Evolutionary conservation across 2,888 invertebrate species (phyloP).

Genomic region (Drosophila gaucha): DNA sequence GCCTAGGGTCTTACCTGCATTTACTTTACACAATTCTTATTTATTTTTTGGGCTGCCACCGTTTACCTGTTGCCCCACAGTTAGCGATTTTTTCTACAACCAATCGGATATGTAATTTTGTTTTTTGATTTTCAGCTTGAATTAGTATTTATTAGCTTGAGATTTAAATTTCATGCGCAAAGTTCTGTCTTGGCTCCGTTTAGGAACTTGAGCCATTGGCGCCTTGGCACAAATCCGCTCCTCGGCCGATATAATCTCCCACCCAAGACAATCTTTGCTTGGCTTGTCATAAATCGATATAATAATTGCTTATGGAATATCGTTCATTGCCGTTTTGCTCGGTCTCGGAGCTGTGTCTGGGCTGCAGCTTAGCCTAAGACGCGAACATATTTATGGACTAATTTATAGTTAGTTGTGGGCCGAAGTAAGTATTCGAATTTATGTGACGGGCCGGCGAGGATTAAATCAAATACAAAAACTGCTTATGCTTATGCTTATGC

Average conservation of each 20-base stretch:
- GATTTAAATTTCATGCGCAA: constrained; percentile 37
- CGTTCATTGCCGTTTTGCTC: constrained; percentile 54
- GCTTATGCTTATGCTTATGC: constrained; percentile 5
- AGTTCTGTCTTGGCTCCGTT: constrained; percentile 17
- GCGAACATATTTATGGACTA: constrained; percentile 47
- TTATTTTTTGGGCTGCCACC: constrained; percentile 20
- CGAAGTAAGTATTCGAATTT: constrained; percentile 54
- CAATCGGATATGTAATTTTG: constrained; percentile 61
- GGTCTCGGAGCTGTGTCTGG: constrained; percentile 25
- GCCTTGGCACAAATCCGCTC: constrained; percentile 48
- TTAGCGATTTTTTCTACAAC: constrained; percentile 23
- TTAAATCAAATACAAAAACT: constrained; percentile 48
- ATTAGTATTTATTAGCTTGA: constrained; percentile 59
- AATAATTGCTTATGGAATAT: constrained; percentile 74
- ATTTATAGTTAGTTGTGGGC: constrained; percentile 49
- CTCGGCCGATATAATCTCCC: constrained; percentile 30
- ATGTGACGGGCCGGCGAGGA: constrained; percentile 60
- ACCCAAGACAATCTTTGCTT: constrained; percentile 30
- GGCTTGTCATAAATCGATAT: constrained; percentile 57
- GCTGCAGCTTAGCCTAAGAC: constrained; percentile 28
- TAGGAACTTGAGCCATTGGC: constrained; percentile 42
- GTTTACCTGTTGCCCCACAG: constrained; percentile 50
- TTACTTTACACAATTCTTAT: constrained; percentile 28
- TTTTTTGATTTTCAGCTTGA: constrained; percentile 20
- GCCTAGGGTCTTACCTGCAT: constrained; percentile 30